These are phyloP conservation scores for honey bee (Apis mellifera) DNA, from an alignment of 1,140 invertebrate species.

Conservation along the genomic window DNA sequence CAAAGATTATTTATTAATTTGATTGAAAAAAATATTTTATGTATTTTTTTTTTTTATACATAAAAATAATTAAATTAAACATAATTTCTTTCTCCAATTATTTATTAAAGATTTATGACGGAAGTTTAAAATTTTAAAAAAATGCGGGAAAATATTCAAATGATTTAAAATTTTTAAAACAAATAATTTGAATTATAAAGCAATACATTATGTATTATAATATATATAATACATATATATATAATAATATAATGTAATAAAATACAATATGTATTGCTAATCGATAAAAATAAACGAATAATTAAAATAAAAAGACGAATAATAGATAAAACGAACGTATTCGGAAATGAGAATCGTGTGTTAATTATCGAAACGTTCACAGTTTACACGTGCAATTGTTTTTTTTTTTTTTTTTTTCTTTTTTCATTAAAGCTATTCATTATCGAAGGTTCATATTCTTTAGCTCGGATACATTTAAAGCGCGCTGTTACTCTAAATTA, in stretches of 20 bases:
- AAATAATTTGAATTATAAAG: not conserved
- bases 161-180: not conserved
- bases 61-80: not conserved
- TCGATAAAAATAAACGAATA: not conserved
- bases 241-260: too few relatives aligned
- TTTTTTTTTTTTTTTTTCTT: not conserved
- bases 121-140: not conserved
- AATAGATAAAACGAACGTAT: not conserved
- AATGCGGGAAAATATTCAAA: not conserved
- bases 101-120: too few relatives aligned
- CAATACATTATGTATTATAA: too few relatives aligned
- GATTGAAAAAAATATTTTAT: not conserved
- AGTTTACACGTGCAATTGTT: conserved; percentile 5
- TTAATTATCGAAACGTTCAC: not conserved
- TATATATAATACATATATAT: too few relatives aligned
- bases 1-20: not conserved
- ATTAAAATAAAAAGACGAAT: not conserved
- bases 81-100: not conserved
- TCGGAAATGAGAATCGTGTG: not conserved
- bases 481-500: conserved; percentile 35
- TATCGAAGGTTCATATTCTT: conserved; percentile 4
- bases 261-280: too few relatives aligned
- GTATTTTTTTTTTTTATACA: not conserved
- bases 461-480: not conserved
- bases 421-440: conserved; percentile 23